These are phyloP conservation scores for Pyrgus malvae DNA, from an alignment of 2,888 invertebrate genomes.

Conservation along the genomic window DNA sequence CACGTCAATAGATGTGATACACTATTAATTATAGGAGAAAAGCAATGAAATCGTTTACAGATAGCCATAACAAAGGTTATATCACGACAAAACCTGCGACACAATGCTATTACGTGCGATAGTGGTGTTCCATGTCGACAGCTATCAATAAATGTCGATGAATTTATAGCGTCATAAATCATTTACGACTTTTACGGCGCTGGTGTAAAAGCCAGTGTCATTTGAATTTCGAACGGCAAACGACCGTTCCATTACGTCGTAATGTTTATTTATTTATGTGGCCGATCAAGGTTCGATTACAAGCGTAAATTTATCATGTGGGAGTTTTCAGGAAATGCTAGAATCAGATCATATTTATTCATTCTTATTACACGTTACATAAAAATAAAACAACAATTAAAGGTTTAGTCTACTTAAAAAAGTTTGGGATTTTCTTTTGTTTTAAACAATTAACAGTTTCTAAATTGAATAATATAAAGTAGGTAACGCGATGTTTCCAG, in stretches of 20 bases:
- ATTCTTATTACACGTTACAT: no score
- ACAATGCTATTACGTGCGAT: constrained; percentile 4
- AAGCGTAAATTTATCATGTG: constrained; percentile 5
- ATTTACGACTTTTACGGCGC: constrained; percentile 38
- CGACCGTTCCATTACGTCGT: constrained; percentile 10
- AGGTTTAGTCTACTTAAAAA: no score
- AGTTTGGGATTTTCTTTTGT: no score
- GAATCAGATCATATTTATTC: background rate
- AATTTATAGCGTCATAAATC: constrained; percentile 41
- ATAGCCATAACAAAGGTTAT: background rate
- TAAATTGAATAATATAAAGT: no score
- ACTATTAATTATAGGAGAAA: no score
- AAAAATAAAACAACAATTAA: no score
- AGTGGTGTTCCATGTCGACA: constrained; percentile 43
- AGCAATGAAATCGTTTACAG: background rate
- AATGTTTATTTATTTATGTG: constrained; percentile 19
- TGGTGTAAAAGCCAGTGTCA: constrained; percentile 1
- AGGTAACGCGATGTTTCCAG: no score
- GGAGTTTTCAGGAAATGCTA: constrained; percentile 3
- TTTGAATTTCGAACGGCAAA: constrained; percentile 10
- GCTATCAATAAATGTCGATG: constrained; percentile 49
- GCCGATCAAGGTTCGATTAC: background rate
- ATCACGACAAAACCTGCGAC: background rate
- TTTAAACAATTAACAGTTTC: no score
- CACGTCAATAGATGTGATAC: no score